Base-by-base conservation (phyloP, 2,113 vertebrate species). In the Semicossyphus pulcher region DNA sequence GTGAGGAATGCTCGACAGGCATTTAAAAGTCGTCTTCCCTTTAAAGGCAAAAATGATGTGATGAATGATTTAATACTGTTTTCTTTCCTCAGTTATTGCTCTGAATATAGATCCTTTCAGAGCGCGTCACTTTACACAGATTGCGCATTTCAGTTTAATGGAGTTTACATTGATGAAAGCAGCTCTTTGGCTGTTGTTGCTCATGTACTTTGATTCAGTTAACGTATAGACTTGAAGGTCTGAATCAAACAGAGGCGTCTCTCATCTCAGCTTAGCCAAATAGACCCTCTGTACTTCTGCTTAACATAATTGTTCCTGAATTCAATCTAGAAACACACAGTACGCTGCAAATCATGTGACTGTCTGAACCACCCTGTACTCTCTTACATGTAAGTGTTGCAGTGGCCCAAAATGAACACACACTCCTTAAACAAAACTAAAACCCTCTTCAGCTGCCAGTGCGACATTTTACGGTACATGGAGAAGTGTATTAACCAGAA, bases 1-100 rank as follows among this genome's bases (percentile, higher is more conserved):
- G 78, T 92, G 90, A 86, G 89, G 91, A 93, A 93, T 92, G 75
- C 89, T 74, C 74, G 59, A 69, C 81, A 64, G 79, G 65, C 83
- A 72, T 91, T 92, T 89, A 88, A 92, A 89, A 68, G 80, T 72
- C 49, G 67, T 74, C 67, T 37, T 76, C 45, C 53, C 72, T 76
- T 89, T 83, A 86, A 90, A 83, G 73, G 67, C 57, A 66, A 56
- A n/a, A 42, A 66, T 69, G 39, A 65, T 37, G 51, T 18, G 6
- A 66, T 23, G 62, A 53, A 78, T 37, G 2, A 65, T 48, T 66
- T 25, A 18, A 61, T 15, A 5, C 26, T 16, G 26, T 4, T 29
- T 36, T 54, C 20, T 4, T 29, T 36, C 48, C 20, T 32, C 15
- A 9, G 10, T 61, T 48, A 29, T 36, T n/a, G 10, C 6, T 31